These are phyloP conservation scores for Colletes gigas DNA, from an alignment of 1,140 invertebrate species.

Conservation along the genomic window DNA sequence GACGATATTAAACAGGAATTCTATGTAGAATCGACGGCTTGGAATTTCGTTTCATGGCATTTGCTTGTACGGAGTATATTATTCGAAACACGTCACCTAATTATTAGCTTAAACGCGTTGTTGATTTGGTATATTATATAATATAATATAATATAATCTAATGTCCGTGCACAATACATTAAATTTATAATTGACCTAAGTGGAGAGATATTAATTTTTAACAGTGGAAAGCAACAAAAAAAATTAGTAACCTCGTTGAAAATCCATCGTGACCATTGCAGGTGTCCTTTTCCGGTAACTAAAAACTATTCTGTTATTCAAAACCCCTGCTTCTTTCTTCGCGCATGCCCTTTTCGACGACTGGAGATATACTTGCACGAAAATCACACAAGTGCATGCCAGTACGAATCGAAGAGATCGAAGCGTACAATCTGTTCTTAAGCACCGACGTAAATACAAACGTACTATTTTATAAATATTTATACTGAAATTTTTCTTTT, in stretches of 20 bases:
- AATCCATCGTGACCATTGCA: conserved; percentile 1
- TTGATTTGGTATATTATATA: no score
- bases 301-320: neutral
- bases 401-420: neutral
- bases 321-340: neutral
- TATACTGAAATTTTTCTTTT: no score
- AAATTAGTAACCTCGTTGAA: conserved; percentile 20
- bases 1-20: neutral
- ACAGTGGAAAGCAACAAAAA: no score
- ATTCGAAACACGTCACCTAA: no score
- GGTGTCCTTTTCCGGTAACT: neutral
- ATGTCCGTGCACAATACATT: no score
- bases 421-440: neutral
- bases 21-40: neutral
- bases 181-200: no score
- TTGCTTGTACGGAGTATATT: no score
- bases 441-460: neutral
- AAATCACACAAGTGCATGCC: neutral
- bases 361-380: neutral
- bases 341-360: conserved; percentile 26
- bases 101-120: no score
- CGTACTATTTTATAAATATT: no score
- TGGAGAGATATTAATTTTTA: no score
- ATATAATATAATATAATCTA: no score
- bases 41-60: no score